Conservation (phyloP, 2,888 invertebrate species). For the Cerceris ruficornis region DNA sequence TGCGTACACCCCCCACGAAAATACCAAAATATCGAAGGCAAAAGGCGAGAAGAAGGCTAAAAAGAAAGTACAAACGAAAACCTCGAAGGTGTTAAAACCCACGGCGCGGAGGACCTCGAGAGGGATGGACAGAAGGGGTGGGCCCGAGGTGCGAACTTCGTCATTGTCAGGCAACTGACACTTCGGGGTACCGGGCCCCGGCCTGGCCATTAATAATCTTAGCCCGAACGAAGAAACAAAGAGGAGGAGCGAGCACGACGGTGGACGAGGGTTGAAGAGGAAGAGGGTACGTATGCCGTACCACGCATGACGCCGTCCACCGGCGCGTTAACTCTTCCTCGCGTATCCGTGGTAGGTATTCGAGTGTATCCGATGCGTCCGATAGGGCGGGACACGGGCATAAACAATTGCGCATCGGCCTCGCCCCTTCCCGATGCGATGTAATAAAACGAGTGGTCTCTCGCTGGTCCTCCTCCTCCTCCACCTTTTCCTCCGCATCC, state of each 20-base stretch:
- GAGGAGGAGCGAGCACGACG: constrained; percentile 29
- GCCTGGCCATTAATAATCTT: constrained; percentile 70
- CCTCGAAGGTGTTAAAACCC: constrained; percentile 21
- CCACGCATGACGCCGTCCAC: constrained; percentile 41
- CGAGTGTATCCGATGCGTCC: constrained; percentile 76
- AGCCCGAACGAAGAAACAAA: constrained; percentile 68
- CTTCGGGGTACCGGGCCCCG: constrained; percentile 55
- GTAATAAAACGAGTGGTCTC: constrained; percentile 73
- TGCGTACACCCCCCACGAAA: too few species aligned
- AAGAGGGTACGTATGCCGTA: constrained; percentile 39
- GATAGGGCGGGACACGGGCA: constrained; percentile 80
- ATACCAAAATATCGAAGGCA: too few species aligned
- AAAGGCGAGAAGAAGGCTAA: background rate
- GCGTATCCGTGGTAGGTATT: constrained; percentile 62
- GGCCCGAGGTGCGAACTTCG: constrained; percentile 66
- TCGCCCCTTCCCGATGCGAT: constrained; percentile 78
- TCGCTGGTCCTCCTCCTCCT: constrained; percentile 32
- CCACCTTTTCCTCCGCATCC: background rate
- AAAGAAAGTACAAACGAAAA: background rate
- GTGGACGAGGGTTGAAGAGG: constrained; percentile 27
- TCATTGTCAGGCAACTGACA: constrained; percentile 70
- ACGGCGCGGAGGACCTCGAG: constrained; percentile 7
- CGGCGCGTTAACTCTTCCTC: constrained; percentile 14
- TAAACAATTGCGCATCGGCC: constrained; percentile 80
- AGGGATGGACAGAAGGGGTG: constrained; percentile 28